Percentiles rank a stretch among this genome's conserved stretches.
phyloP scores from a whole-genome alignment of 2,888 invertebrate species.

The Exephanes ischioxanthus region DNA sequence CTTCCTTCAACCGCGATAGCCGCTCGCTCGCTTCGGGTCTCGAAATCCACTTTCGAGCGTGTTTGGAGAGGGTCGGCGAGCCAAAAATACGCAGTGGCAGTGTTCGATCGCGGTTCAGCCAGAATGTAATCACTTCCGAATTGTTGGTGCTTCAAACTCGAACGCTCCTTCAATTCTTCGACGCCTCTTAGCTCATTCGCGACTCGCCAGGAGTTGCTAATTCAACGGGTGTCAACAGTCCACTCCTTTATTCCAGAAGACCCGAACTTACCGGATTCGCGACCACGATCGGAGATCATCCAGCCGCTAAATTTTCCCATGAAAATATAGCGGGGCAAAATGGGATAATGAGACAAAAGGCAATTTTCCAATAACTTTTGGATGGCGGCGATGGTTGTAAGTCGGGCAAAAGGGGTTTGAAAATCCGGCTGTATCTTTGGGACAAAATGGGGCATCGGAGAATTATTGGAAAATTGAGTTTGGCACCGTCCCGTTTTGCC shows the following conservation, averaged over 20 bases:
- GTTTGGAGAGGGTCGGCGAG: constrained; percentile 67
- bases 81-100: constrained; percentile 63
- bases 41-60: constrained; percentile 70
- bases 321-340: too few relatives aligned
- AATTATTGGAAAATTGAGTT: too few relatives aligned
- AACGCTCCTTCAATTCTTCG: constrained; percentile 15
- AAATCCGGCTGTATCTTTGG: too few relatives aligned
- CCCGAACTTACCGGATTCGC: neutral
- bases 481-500: too few relatives aligned
- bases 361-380: too few relatives aligned
- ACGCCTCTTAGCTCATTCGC: constrained; percentile 10
- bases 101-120: constrained; percentile 24
- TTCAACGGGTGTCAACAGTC: neutral
- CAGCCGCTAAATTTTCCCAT: neutral
- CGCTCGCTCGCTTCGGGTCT: constrained; percentile 47
- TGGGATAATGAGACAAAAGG: too few relatives aligned
- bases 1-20: constrained; percentile 35
- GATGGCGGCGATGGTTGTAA: too few relatives aligned
- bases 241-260: neutral
- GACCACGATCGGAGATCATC: neutral
- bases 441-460: too few relatives aligned
- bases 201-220: constrained; percentile 9
- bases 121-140: constrained; percentile 8
- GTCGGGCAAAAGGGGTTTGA: too few relatives aligned
- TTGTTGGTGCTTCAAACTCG: constrained; percentile 20